Conservation (phyloP, 2,888 invertebrate genomes). For the Leucozona laternaria region DNA sequence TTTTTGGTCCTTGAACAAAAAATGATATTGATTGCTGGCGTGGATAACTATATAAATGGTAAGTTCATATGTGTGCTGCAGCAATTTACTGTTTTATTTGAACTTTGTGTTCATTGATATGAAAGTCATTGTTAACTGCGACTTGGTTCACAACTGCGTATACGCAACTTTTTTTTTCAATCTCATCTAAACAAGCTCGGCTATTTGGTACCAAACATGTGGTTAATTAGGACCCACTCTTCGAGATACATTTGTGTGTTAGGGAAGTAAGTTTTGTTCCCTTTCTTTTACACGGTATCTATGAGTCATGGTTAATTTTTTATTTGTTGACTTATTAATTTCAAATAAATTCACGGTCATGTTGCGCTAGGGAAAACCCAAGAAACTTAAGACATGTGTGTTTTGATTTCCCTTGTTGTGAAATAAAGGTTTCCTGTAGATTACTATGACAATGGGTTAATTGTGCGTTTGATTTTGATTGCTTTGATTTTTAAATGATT, state of each 20-base stretch:
- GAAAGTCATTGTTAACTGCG: constrained; percentile 18
- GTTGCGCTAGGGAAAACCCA: background rate
- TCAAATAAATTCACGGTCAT: constrained; percentile 40
- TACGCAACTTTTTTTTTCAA: constrained; percentile 53
- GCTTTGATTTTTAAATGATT: constrained; percentile 23
- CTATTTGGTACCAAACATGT: constrained; percentile 47
- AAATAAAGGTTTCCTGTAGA: constrained; percentile 41
- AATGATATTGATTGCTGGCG: constrained; percentile 84
- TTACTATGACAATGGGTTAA: constrained; percentile 47
- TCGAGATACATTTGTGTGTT: background rate
- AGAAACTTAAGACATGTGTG: background rate
- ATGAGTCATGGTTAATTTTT: constrained; percentile 68
- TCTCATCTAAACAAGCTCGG: background rate
- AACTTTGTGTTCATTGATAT: constrained; percentile 14
- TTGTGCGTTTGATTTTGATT: constrained; percentile 41
- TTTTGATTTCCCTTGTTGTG: constrained; percentile 19
- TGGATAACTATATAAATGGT: constrained; percentile 83
- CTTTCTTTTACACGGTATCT: background rate
- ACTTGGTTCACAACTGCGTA: constrained; percentile 55
- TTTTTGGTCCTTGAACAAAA: constrained; percentile 78
- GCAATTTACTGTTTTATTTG: constrained; percentile 8
- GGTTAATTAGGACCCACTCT: constrained; percentile 41
- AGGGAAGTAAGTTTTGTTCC: constrained; percentile 12
- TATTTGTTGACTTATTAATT: constrained; percentile 63
- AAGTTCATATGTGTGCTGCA: constrained; percentile 75